A percentile compares a stretch with the other conserved stretches of the same genome.
These are phyloP conservation scores for Anomalospiza imberbis DNA, from an alignment of 2,797 vertebrate genomes.

Conservation along the genomic window DNA sequence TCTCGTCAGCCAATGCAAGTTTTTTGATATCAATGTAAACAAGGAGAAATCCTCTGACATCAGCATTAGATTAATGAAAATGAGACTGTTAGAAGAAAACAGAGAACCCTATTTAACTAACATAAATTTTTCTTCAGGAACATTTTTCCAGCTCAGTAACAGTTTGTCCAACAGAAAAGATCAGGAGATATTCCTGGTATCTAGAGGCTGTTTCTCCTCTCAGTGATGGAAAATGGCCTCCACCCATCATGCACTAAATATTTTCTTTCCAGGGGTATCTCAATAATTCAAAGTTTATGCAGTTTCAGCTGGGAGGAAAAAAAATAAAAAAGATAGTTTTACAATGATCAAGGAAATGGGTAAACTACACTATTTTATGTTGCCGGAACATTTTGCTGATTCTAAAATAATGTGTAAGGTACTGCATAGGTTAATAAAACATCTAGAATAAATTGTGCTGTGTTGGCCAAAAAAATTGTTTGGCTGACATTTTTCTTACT, in stretches of 20 bases:
- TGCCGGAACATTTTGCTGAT: neutral
- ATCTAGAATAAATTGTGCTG: neutral
- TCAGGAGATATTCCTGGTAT: neutral
- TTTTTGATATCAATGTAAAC: neutral
- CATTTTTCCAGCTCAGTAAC: neutral
- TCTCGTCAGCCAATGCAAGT: neutral
- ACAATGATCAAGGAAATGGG: neutral
- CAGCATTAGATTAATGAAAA: neutral
- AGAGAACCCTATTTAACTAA: neutral
- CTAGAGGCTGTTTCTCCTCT: neutral
- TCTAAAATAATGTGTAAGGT: neutral
- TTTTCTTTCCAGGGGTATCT: neutral
- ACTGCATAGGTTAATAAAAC: neutral
- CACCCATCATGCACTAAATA: neutral
- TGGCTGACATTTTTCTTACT: neutral
- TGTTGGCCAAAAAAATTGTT: neutral
- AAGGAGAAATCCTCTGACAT: neutral
- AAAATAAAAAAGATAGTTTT: neutral
- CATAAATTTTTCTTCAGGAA: neutral
- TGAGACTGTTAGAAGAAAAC: neutral
- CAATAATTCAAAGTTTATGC: neutral
- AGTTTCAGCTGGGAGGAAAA: neutral
- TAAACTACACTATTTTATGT: neutral
- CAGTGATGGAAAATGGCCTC: neutral
- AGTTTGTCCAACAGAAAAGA: neutral